These are phyloP conservation scores for Euborellia annulipes DNA, from an alignment of 1,140 invertebrate genomes.

Conservation along the genomic window DNA sequence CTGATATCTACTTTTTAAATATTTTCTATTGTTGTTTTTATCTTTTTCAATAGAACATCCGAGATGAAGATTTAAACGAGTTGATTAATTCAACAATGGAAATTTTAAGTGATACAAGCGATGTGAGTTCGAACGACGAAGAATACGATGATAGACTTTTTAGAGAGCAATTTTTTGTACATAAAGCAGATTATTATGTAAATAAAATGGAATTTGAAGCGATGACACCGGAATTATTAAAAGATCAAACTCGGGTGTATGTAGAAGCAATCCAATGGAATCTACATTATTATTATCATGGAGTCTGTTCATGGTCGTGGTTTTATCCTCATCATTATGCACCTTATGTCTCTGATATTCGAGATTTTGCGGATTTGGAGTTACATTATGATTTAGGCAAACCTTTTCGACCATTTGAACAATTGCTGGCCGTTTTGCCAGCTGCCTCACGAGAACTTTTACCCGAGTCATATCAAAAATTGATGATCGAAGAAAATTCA, in stretches of 20 bases:
- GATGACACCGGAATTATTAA: conserved; percentile 24
- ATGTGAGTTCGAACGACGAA: conserved; percentile 19
- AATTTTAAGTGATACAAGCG: conserved; percentile 30
- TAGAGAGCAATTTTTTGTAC: conserved; percentile 60
- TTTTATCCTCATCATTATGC: conserved; percentile 90
- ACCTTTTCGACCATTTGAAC: conserved; percentile 90
- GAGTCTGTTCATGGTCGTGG: conserved; percentile 94
- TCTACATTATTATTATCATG: conserved; percentile 90
- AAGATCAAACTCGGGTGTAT: conserved; percentile 63
- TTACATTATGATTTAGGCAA: conserved; percentile 65
- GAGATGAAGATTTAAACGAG: conserved; percentile 37
- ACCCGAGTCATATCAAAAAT: conserved; percentile 59
- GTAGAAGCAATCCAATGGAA: conserved; percentile 93
- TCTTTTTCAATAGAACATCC: conserved; percentile 20
- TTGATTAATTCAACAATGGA: conserved; percentile 41
- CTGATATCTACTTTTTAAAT: too few species aligned
- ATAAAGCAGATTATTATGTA: conserved; percentile 84
- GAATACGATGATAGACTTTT: conserved; percentile 38
- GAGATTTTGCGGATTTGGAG: conserved; percentile 52
- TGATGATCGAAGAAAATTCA: conserved; percentile 70
- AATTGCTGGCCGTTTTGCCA: conserved; percentile 83
- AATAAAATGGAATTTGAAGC: conserved; percentile 69
- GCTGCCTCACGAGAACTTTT: conserved; percentile 49
- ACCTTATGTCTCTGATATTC: conserved; percentile 87
- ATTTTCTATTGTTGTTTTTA: too few species aligned